Percentiles rank a stretch among this genome's conserved stretches.
phyloP scores from a whole-genome alignment of 1,140 invertebrate species.

The Nilaparvata lugens region DNA sequence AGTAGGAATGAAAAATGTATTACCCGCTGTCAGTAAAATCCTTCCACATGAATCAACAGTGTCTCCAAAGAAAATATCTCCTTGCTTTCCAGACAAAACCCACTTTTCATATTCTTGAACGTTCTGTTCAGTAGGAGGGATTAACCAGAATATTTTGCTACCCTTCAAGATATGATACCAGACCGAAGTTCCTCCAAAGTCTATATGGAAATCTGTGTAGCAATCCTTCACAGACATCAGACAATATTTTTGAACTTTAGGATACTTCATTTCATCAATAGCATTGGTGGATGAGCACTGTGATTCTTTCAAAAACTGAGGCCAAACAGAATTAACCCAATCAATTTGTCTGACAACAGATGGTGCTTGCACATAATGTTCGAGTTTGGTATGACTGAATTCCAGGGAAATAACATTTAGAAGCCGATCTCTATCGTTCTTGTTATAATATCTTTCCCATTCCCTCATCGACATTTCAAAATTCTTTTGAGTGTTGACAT shows the following conservation, averaged over 20 bases:
- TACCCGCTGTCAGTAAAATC: slow-evolving; percentile 62
- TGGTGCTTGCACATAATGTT: slow-evolving; percentile 87
- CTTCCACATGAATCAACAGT: slow-evolving; percentile 84
- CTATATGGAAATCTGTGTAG: slow-evolving; percentile 97
- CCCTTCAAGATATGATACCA: slow-evolving; percentile 98
- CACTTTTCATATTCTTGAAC: slow-evolving; percentile 83
- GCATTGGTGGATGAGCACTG: slow-evolving; percentile 87
- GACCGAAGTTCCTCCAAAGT: slow-evolving; percentile 94
- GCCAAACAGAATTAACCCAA: slow-evolving; percentile 97
- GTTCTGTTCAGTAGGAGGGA: slow-evolving; percentile 89
- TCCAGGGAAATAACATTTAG: slow-evolving; percentile 93
- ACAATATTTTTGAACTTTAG: slow-evolving; percentile 93
- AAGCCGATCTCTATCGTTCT: slow-evolving; percentile 70
- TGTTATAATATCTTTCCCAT: slow-evolving; percentile 75
- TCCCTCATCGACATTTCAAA: slow-evolving; percentile 96
- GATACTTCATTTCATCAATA: slow-evolving; percentile 94
- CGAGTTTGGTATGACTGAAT: slow-evolving; percentile 89
- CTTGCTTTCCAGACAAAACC: slow-evolving; percentile 88
- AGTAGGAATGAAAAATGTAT: slow-evolving; percentile 93
- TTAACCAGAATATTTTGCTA: slow-evolving; percentile 81
- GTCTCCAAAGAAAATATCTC: slow-evolving; percentile 90
- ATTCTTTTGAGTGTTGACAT: slow-evolving; percentile 93
- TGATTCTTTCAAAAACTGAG: slow-evolving; percentile 81
- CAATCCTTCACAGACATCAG: slow-evolving; percentile 95
- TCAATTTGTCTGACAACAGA: slow-evolving; percentile 81